phyloP scores from a whole-genome alignment of 2,113 vertebrate species.

The Pangasianodon gigas region DNA sequence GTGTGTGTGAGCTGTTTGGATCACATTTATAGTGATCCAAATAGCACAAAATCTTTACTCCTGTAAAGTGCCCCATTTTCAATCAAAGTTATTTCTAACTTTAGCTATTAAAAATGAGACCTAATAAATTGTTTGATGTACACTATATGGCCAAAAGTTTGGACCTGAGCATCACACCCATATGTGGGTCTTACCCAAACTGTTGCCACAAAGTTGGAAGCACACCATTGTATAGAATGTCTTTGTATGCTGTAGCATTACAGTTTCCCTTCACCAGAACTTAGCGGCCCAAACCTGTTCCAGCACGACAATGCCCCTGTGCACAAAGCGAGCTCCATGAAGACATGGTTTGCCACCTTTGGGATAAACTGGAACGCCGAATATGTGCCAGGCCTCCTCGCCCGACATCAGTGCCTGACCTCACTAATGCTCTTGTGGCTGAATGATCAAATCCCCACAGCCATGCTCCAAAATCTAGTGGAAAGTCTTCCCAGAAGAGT shows the following conservation, averaged over 20 bases:
- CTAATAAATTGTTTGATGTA: neutral
- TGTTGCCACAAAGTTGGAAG: neutral
- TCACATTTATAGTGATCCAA: neutral
- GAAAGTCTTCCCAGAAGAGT: neutral
- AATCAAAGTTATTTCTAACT: neutral
- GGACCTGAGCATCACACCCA: neutral
- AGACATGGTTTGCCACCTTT: too few species aligned
- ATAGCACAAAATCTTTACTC: neutral
- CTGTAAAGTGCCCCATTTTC: neutral
- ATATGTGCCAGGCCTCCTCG: too few species aligned
- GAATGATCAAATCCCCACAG: neutral
- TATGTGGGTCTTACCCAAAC: neutral
- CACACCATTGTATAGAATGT: neutral
- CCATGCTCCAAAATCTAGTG: neutral
- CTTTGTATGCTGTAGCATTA: neutral
- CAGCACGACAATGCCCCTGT: neutral
- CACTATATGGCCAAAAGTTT: neutral
- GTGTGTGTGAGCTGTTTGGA: too few species aligned
- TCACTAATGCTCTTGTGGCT: neutral
- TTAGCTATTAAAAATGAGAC: neutral
- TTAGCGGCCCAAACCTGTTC: neutral
- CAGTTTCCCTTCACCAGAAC: neutral
- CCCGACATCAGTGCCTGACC: too few species aligned
- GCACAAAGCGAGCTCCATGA: neutral
- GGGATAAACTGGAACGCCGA: too few species aligned